phyloP scores from a whole-genome alignment of 2,888 invertebrate species.

The Chrysomela aeneicollis region DNA sequence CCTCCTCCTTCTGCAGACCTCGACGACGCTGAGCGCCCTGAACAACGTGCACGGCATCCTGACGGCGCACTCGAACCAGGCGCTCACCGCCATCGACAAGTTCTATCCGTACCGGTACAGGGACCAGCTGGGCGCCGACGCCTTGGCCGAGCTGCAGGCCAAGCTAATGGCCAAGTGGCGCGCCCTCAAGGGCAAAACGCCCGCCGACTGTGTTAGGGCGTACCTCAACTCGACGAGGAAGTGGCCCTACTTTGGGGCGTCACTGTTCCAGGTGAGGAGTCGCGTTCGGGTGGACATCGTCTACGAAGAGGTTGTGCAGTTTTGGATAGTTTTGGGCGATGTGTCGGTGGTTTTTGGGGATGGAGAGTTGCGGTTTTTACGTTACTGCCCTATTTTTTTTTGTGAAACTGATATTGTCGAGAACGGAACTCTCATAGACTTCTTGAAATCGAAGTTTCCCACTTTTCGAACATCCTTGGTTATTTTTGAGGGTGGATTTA shows the following conservation, averaged over 20 bases:
- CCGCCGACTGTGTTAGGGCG: constrained; percentile 90
- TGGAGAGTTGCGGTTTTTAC: too few species aligned
- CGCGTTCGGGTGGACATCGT: neutral
- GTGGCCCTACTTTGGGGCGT: constrained; percentile 95
- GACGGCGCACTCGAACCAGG: constrained; percentile 60
- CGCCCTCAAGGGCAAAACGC: constrained; percentile 83
- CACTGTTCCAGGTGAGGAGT: constrained; percentile 80
- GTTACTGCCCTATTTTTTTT: too few species aligned
- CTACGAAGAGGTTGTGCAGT: too few species aligned
- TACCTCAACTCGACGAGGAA: constrained; percentile 94
- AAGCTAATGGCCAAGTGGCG: constrained; percentile 87
- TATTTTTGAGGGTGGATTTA: too few species aligned
- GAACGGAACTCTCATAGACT: too few species aligned
- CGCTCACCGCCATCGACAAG: constrained; percentile 80
- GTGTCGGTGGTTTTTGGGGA: too few species aligned
- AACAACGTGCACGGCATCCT: constrained; percentile 59
- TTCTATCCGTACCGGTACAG: constrained; percentile 92
- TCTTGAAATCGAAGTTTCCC: too few species aligned
- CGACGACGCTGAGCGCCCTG: constrained; percentile 57
- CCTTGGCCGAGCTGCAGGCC: constrained; percentile 79
- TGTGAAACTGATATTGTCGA: too few species aligned
- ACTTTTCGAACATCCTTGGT: too few species aligned
- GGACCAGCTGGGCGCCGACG: constrained; percentile 75
- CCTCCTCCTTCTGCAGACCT: constrained; percentile 56
- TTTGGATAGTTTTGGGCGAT: too few species aligned